A percentile compares a stretch with the other conserved stretches of the same genome.
Evolutionary conservation across 2,797 vertebrate species (phyloP).

Genomic region (Leucoraja ocellata): DNA sequence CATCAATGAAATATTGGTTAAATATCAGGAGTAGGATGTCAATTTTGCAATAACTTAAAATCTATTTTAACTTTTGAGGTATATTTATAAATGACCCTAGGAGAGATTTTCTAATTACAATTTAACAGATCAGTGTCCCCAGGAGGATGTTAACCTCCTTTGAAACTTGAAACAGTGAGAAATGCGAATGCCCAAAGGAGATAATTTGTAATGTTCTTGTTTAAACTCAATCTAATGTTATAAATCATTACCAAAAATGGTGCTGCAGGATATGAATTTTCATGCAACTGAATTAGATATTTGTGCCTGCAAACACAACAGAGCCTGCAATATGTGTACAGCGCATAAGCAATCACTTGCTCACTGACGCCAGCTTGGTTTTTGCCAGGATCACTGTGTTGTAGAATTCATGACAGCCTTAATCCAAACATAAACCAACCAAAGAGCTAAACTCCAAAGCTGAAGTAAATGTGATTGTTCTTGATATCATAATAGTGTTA

Average conservation of each 20-base stretch:
- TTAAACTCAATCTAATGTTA: slow-evolving; percentile 42
- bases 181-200: slow-evolving; percentile 52
- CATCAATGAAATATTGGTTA: neutral
- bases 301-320: neutral
- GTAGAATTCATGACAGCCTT: too few relatives aligned
- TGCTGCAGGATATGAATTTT: neutral
- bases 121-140: neutral
- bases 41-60: neutral
- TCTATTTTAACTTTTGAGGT: neutral
- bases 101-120: neutral
- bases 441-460: too few relatives aligned
- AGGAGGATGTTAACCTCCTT: neutral
- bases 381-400: too few relatives aligned
- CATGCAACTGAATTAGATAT: neutral
- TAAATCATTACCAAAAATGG: neutral
- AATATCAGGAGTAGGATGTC: neutral
- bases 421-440: too few relatives aligned
- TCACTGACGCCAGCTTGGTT: too few relatives aligned
- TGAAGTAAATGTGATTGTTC: too few relatives aligned
- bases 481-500: too few relatives aligned
- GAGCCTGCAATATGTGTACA: neutral
- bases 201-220: slow-evolving; percentile 52
- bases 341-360: too few relatives aligned
- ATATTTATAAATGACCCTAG: neutral
- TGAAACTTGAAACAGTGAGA: slow-evolving; percentile 39